These are phyloP conservation scores for Propithecus coquereli DNA, from an alignment of 2,113 vertebrate genomes.

Conservation along the genomic window DNA sequence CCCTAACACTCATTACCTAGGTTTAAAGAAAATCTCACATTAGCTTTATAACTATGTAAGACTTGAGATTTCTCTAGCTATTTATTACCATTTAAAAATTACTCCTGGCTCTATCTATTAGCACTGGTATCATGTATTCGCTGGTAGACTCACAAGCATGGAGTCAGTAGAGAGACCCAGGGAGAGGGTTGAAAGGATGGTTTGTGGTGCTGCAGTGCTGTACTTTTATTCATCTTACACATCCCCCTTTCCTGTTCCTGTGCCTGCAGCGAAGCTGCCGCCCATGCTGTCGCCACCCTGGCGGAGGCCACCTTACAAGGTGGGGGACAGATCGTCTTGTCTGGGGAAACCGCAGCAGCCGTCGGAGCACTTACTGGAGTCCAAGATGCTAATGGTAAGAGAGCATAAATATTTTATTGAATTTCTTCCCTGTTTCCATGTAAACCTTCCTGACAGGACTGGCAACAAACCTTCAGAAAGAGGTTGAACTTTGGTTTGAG, in stretches of 20 bases:
- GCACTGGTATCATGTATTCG: neutral
- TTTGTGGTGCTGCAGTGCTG: neutral
- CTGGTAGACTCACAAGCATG: neutral
- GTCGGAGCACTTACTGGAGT: conserved; percentile 97
- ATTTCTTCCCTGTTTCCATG: conserved; percentile 59
- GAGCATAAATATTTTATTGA: conserved; percentile 55
- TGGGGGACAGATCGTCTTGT: conserved; percentile 97
- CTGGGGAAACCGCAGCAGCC: conserved; percentile 96
- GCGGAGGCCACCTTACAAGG: conserved; percentile 98
- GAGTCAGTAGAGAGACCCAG: neutral
- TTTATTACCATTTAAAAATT: neutral
- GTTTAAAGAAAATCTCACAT: neutral
- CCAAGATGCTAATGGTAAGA: conserved; percentile 92
- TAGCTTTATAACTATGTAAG: neutral
- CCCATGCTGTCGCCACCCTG: conserved; percentile 96
- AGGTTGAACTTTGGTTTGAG: conserved; percentile 45
- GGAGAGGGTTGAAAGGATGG: neutral
- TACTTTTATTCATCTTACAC: neutral
- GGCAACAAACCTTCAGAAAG: conserved; percentile 33
- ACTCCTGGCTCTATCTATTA: neutral
- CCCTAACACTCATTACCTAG: neutral
- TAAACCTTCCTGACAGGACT: conserved; percentile 46
- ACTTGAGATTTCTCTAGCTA: neutral
- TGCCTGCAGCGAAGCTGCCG: conserved; percentile 92
- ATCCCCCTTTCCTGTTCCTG: neutral